These are phyloP conservation scores for Coenonympha arcania DNA, from an alignment of 2,888 invertebrate genomes.

Conservation along the genomic window DNA sequence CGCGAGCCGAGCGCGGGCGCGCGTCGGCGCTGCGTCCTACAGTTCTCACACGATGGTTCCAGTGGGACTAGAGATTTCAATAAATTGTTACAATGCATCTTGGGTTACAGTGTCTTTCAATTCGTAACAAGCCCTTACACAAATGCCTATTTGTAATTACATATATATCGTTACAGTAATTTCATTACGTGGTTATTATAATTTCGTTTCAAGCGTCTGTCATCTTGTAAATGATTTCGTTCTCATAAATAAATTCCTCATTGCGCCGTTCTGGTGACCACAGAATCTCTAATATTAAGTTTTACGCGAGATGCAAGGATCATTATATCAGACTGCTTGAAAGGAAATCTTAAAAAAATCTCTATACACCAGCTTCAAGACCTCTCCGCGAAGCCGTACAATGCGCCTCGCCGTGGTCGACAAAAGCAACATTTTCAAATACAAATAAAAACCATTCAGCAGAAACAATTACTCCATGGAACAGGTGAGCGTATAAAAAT, in stretches of 20 bases:
- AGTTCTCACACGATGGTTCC: constrained; percentile 71
- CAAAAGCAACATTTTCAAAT: constrained; percentile 61
- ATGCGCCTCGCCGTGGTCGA: constrained; percentile 60
- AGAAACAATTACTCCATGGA: constrained; percentile 68
- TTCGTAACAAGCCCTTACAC: constrained; percentile 77
- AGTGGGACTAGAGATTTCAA: constrained; percentile 81
- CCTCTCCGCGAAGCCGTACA: constrained; percentile 63
- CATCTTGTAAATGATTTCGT: constrained; percentile 35
- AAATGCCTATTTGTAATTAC: constrained; percentile 74
- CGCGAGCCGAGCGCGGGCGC: constrained; percentile 19
- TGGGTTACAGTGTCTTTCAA: constrained; percentile 78
- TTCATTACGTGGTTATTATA: constrained; percentile 72
- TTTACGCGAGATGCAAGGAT: constrained; percentile 30
- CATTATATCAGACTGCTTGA: constrained; percentile 58
- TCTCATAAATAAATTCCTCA: constrained; percentile 30
- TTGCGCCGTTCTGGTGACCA: constrained; percentile 17
- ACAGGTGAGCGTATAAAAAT: constrained; percentile 73
- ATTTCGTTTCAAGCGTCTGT: constrained; percentile 67
- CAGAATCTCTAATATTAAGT: constrained; percentile 18
- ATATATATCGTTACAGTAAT: constrained; percentile 72
- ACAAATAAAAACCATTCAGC: constrained; percentile 59
- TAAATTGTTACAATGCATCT: constrained; percentile 71
- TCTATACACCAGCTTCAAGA: constrained; percentile 71
- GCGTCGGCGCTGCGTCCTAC: constrained; percentile 29
- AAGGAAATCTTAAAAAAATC: constrained; percentile 68